Evolutionary conservation across 2,888 invertebrate genomes (phyloP), one percentile per base, ranked within the genome.

Genomic region (Agapetus fuscipes): DNA sequence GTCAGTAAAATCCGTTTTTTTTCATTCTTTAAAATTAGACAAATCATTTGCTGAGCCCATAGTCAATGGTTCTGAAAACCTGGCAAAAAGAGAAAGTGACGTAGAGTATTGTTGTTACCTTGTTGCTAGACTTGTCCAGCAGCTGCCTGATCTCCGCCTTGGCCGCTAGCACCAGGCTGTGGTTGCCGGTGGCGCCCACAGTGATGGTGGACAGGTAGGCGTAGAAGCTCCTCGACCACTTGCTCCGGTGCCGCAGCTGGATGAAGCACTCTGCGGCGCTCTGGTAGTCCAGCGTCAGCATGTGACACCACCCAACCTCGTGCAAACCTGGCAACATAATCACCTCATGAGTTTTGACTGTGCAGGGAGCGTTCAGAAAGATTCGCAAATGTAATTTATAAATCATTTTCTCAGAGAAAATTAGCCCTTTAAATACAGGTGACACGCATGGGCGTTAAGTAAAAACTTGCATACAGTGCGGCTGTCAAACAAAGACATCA

Each of bases 191-290:
- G 11, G 57, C 53, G 46, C 61, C 62, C 40, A 52, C 50, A 48
- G 59, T 61, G 33, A 62, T 57, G 17, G 71, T 72, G 15, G 73
- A 64, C 34, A 80, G 59, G 52, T 80, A 82, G 5, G 71, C 64
- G 53, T 81, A 81, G 52, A 80, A 79, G 43, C 70, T 67, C 51
- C 72, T 69, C 17, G 79, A 78, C 78, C 80, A 81, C 48, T 76
- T 65, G 27, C 78, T 78, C 39, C 73, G 68, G 34, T 66, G 61
- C 48, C 70, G 72, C 31, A 81, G 58, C 49, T 71, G 67, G 7
- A 60, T 53, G 49, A 78, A 74, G 24, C 69, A 67, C 30, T 53
- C 54, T 50, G 66, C 61, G 2, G 75, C 71, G 44, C 70, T 61
- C 12, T 57, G 56, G 60, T 73, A 80, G 49, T 75, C 70, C 42